phyloP scores from a whole-genome alignment of 2,888 invertebrate species.

The Pachycephus smyrnensis region DNA sequence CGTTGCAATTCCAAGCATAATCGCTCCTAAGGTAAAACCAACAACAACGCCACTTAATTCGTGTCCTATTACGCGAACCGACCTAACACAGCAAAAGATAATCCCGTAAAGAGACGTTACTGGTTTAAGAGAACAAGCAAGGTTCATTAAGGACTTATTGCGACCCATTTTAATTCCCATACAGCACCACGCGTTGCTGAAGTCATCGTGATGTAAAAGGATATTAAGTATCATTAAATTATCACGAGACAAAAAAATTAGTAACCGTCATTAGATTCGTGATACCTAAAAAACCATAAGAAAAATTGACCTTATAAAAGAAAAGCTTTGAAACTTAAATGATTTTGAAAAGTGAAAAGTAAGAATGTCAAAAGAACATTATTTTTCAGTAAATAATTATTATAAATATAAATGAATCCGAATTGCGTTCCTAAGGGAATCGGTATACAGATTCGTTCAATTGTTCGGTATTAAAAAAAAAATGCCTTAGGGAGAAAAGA shows the following conservation, averaged over 20 bases:
- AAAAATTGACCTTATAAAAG: neutral
- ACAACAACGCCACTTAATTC: neutral
- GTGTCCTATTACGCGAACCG: neutral
- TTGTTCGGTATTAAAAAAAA: neutral
- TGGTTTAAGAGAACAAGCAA: neutral
- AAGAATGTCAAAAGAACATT: too few relatives aligned
- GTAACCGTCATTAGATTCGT: neutral
- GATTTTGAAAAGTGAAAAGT: too few relatives aligned
- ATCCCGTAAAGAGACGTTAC: neutral
- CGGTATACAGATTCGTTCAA: too few relatives aligned
- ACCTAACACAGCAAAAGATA: neutral
- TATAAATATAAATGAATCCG: too few relatives aligned
- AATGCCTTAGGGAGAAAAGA: conserved; percentile 14
- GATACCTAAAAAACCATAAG: neutral
- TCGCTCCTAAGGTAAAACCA: neutral
- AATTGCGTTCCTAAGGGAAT: too few relatives aligned
- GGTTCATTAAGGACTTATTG: neutral
- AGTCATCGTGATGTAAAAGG: neutral
- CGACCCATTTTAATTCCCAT: neutral
- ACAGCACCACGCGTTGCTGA: neutral
- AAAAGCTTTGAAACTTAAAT: too few relatives aligned
- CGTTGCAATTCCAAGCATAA: neutral
- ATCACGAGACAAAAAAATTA: neutral
- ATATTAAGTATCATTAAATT: neutral
- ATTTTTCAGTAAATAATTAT: too few relatives aligned